Conservation (phyloP, 2,113 vertebrate genomes). For the Myotis brandtii region DNA sequence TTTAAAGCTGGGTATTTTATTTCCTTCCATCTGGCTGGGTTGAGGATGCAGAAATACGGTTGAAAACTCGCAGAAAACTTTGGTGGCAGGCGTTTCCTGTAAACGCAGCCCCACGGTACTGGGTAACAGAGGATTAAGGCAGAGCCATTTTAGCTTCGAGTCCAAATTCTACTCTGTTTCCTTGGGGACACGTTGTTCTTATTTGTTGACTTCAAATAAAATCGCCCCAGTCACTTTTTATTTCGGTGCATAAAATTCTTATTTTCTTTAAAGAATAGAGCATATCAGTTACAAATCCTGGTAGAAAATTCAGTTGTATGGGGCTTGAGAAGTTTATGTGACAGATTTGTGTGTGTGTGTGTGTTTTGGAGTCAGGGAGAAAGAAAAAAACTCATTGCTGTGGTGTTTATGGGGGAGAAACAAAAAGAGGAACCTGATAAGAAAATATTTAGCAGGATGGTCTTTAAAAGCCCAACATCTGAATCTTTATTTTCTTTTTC, state of each 20-base stretch:
- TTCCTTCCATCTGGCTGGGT: slow-evolving; percentile 56
- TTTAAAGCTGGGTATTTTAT: not conserved
- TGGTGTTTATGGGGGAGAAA: not conserved
- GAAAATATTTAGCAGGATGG: not conserved
- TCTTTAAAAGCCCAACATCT: not conserved
- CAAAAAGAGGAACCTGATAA: not conserved
- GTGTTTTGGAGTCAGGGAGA: not conserved
- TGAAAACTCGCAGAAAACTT: slow-evolving; percentile 64
- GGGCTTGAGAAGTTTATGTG: slow-evolving; percentile 32
- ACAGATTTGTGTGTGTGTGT: not conserved
- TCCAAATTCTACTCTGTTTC: slow-evolving; percentile 74
- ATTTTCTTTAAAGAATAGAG: not conserved
- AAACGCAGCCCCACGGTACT: slow-evolving; percentile 38
- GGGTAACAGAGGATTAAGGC: slow-evolving; percentile 64
- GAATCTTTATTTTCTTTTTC: not conserved
- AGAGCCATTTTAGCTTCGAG: slow-evolving; percentile 66
- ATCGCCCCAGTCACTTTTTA: not conserved
- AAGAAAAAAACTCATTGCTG: not conserved
- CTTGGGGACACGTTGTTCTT: slow-evolving; percentile 62
- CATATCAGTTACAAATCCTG: not conserved
- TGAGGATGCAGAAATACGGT: slow-evolving; percentile 62
- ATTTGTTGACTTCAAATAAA: slow-evolving; percentile 46
- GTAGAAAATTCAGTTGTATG: not conserved
- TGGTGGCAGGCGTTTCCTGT: slow-evolving; percentile 82
- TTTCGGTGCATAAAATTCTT: not conserved